phyloP scores from a whole-genome alignment of 2,888 invertebrate genomes.

The Torymus tubicola region DNA sequence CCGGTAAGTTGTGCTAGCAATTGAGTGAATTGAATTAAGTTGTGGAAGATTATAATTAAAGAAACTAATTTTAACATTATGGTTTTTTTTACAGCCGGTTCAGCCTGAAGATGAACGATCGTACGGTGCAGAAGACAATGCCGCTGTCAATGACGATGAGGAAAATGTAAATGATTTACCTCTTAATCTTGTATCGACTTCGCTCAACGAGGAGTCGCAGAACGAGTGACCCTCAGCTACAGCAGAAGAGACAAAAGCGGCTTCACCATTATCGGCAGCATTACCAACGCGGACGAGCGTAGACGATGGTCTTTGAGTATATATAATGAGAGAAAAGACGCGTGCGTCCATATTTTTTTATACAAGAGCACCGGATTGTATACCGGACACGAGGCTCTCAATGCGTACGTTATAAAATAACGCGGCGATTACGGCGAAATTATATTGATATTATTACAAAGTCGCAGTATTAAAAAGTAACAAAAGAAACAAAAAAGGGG shows the following conservation, averaged over 20 bases:
- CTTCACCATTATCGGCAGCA: too few species aligned
- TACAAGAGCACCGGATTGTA: neutral
- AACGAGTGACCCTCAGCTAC: constrained; percentile 69
- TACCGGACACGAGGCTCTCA: too few species aligned
- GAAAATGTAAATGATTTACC: constrained; percentile 81
- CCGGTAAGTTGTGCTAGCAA: constrained; percentile 67
- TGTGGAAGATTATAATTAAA: too few species aligned
- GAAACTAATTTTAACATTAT: neutral
- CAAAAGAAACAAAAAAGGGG: neutral
- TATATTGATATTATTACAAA: constrained; percentile 58
- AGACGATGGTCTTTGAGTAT: too few species aligned
- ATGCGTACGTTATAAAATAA: neutral
- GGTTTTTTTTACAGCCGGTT: constrained; percentile 64
- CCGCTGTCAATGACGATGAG: constrained; percentile 75
- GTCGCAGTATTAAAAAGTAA: constrained; percentile 72
- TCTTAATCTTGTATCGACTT: constrained; percentile 84
- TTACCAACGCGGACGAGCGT: too few species aligned
- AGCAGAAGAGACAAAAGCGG: too few species aligned
- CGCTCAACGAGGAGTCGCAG: constrained; percentile 82
- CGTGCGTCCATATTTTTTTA: constrained; percentile 55
- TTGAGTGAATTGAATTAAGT: too few species aligned
- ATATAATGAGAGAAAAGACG: constrained; percentile 19
- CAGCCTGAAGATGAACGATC: constrained; percentile 70
- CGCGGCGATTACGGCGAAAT: constrained; percentile 18
- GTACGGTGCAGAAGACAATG: constrained; percentile 62